A percentile compares a stretch with the other conserved stretches of the same genome.
Conservation (phyloP, 2,113 vertebrate species). For the Oryzias curvinotus region DNA sequence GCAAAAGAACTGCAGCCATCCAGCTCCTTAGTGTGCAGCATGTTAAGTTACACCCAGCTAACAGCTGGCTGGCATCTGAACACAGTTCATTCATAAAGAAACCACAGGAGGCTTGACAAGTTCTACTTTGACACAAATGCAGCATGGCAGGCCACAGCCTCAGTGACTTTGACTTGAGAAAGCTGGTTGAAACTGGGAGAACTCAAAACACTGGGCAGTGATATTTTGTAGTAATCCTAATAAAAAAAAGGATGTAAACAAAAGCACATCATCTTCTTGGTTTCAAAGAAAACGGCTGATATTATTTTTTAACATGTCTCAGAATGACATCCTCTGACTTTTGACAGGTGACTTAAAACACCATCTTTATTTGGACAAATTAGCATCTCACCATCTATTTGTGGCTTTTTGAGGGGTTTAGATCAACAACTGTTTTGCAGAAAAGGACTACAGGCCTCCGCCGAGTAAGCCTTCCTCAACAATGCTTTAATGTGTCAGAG, state of each 20-base stretch:
- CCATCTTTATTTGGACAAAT: no score
- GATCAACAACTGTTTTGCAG: no score
- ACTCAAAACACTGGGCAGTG: slow-evolving; percentile 40
- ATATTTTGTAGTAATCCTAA: slow-evolving; percentile 19
- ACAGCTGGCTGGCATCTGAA: slow-evolving; percentile 50
- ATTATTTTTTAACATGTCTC: no score
- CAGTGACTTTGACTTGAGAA: slow-evolving; percentile 41
- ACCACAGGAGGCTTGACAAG: slow-evolving; percentile 29
- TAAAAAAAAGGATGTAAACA: no score
- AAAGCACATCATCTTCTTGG: no score
- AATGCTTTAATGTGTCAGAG: slow-evolving; percentile 17
- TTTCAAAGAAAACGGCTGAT: no score
- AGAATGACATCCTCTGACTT: no score
- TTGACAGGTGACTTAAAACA: no score
- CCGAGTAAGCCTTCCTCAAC: no score
- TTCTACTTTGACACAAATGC: slow-evolving; percentile 53
- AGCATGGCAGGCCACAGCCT: slow-evolving; percentile 46
- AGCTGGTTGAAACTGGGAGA: slow-evolving; percentile 37
- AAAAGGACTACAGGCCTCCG: not conserved
- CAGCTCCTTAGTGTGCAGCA: slow-evolving; percentile 38
- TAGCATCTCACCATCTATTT: no score
- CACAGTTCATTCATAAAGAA: slow-evolving; percentile 45
- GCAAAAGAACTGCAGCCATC: slow-evolving; percentile 11
- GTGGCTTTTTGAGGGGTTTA: no score
- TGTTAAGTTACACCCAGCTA: slow-evolving; percentile 36